Conservation (phyloP, 2,888 invertebrate genomes). For the Chelonus formosanus region DNA sequence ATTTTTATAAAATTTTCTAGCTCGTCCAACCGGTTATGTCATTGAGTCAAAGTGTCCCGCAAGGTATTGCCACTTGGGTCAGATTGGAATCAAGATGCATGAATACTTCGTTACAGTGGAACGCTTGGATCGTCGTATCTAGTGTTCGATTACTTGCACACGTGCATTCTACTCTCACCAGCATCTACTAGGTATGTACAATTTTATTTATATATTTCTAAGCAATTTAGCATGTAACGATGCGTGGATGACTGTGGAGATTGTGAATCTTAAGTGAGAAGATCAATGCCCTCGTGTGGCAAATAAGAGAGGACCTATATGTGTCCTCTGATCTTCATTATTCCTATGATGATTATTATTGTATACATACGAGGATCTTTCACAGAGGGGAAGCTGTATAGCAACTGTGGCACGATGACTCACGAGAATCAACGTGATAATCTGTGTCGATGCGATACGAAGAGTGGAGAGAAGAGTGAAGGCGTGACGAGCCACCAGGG, state of each 20-base stretch:
- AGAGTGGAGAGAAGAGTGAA: constrained; percentile 11
- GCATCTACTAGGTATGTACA: constrained; percentile 29
- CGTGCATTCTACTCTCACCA: constrained; percentile 36
- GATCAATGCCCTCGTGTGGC: constrained; percentile 22
- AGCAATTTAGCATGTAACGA: constrained; percentile 47
- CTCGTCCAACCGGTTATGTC: constrained; percentile 14
- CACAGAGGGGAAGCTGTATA: neutral
- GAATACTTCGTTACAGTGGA: constrained; percentile 50
- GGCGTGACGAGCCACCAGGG: constrained; percentile 33
- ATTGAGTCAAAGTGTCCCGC: constrained; percentile 19
- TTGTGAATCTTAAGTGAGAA: constrained; percentile 9
- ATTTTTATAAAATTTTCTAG: neutral
- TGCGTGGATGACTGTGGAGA: constrained; percentile 49
- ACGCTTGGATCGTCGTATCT: constrained; percentile 29
- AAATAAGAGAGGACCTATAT: constrained; percentile 13
- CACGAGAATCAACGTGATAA: constrained; percentile 32
- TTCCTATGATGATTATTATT: constrained; percentile 24
- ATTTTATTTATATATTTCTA: constrained; percentile 38
- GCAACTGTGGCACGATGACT: constrained; percentile 27
- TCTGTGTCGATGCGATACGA: constrained; percentile 29
- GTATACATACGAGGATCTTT: neutral
- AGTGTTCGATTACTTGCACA: constrained; percentile 18
- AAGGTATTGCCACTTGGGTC: constrained; percentile 31
- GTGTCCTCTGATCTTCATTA: constrained; percentile 24
- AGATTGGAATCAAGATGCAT: constrained; percentile 44